Percentiles rank a stretch among this genome's conserved stretches.
Conservation (phyloP, 92 coral and sea anemone genomes). For the Desmophyllum pertusum region DNA sequence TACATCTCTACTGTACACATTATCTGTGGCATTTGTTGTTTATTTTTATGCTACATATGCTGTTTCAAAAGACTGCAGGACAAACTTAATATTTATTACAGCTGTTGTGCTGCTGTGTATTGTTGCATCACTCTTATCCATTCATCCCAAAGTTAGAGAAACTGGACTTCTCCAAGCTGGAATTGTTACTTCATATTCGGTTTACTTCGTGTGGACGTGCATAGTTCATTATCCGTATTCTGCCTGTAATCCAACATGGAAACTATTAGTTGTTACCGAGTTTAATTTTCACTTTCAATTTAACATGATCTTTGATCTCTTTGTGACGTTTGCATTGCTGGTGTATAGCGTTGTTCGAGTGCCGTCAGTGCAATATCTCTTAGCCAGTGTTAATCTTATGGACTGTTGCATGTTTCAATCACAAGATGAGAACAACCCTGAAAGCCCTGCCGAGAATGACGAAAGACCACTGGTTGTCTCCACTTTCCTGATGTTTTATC, state of each 20-base stretch:
- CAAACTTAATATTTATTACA: conserved; percentile 65
- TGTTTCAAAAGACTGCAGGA: conserved; percentile 59
- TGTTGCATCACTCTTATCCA: conserved; percentile 63
- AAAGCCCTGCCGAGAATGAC: conserved; percentile 8
- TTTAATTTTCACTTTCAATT: conserved; percentile 63
- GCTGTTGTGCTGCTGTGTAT: conserved; percentile 59
- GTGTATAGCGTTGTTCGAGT: conserved; percentile 64
- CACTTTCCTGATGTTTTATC: conserved; percentile 68
- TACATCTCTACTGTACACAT: conserved; percentile 71
- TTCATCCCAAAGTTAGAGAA: conserved; percentile 75
- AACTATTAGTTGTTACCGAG: conserved; percentile 36
- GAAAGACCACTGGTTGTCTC: conserved; percentile 56
- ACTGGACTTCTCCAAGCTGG: conserved; percentile 84
- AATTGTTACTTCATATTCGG: conserved; percentile 63
- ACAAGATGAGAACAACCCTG: conserved; percentile 41
- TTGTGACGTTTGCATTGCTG: conserved; percentile 50
- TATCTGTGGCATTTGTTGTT: conserved; percentile 62
- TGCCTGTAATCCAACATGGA: conserved; percentile 67
- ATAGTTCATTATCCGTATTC: conserved; percentile 73
- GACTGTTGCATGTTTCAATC: conserved; percentile 57
- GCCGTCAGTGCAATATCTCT: conserved; percentile 49
- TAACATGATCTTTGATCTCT: conserved; percentile 69
- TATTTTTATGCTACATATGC: conserved; percentile 71
- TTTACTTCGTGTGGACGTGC: conserved; percentile 74
- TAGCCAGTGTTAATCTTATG: conserved; percentile 43